phyloP scores from a whole-genome alignment of 2,113 vertebrate genomes.

The Hypocryptadius cinnamomeus region DNA sequence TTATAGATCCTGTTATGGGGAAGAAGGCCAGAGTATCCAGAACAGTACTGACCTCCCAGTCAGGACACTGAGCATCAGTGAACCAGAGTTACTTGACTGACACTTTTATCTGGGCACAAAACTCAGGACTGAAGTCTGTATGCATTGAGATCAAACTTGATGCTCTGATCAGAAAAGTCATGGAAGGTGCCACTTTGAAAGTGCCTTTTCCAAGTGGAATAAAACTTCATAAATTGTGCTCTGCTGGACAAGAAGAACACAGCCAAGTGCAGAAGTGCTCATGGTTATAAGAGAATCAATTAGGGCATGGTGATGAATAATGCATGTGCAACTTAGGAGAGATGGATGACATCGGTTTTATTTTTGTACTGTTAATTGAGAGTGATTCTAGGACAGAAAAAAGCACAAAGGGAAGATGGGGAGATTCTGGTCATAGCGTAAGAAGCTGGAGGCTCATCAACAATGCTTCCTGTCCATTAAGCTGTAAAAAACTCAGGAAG shows the following conservation, averaged over 20 bases:
- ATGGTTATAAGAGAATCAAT: conserved; percentile 49
- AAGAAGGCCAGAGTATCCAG: neutral
- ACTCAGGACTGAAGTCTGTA: neutral
- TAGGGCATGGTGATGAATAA: conserved; percentile 55
- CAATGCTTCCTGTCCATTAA: conserved; percentile 45
- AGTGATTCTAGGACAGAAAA: conserved; percentile 31
- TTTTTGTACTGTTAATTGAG: conserved; percentile 57
- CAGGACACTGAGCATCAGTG: neutral
- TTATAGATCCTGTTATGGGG: neutral
- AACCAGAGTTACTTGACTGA: neutral
- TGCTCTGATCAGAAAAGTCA: neutral
- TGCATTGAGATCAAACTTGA: neutral
- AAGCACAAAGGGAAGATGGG: conserved; percentile 9
- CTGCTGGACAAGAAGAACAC: neutral
- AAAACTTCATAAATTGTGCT: neutral
- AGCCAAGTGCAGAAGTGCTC: conserved; percentile 24
- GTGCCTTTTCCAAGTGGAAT: neutral
- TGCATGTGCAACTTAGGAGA: conserved; percentile 36
- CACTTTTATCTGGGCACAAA: neutral
- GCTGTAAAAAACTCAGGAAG: conserved; percentile 36
- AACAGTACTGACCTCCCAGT: neutral
- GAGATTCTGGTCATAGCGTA: neutral
- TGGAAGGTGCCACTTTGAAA: neutral
- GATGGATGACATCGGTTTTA: conserved; percentile 47
- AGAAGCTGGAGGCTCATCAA: conserved; percentile 13